Evolutionary conservation across 2,113 vertebrate species (phyloP).

Genomic region (Atherinomorus stipes): DNA sequence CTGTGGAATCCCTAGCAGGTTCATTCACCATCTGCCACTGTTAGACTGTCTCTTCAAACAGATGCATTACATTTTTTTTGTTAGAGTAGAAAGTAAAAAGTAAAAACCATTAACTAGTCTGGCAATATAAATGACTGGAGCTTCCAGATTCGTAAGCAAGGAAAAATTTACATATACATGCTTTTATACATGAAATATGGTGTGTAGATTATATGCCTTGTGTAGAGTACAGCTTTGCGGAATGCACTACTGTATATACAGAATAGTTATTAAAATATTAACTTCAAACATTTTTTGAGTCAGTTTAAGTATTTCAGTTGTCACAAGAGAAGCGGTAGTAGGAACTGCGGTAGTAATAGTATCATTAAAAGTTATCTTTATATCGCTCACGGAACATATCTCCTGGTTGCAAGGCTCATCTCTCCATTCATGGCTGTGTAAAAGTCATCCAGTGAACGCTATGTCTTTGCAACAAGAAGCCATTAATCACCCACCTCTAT

Average conservation of each 20-base stretch:
- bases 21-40: constrained; percentile 67
- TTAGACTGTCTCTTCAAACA: constrained; percentile 9
- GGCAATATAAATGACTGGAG: background rate
- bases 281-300: too few species aligned
- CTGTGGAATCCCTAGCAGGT: constrained; percentile 61
- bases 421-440: constrained; percentile 30
- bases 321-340: too few species aligned
- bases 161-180: background rate
- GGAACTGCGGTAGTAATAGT: background rate
- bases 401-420: constrained; percentile 1
- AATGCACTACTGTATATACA: too few species aligned
- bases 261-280: too few species aligned
- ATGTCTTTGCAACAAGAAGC: constrained; percentile 20
- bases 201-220: too few species aligned
- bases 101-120: background rate
- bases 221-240: too few species aligned
- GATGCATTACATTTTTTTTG: background rate
- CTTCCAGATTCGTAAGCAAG: background rate
- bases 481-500: constrained; percentile 47
- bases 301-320: too few species aligned
- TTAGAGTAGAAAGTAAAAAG: background rate
- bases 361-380: constrained; percentile 1
- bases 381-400: background rate
- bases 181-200: too few species aligned
- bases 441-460: constrained; percentile 12